A percentile compares a stretch with the other conserved stretches of the same genome.
phyloP scores from a whole-genome alignment of 64 coral and sea anemone species.

The Acropora yongei region DNA sequence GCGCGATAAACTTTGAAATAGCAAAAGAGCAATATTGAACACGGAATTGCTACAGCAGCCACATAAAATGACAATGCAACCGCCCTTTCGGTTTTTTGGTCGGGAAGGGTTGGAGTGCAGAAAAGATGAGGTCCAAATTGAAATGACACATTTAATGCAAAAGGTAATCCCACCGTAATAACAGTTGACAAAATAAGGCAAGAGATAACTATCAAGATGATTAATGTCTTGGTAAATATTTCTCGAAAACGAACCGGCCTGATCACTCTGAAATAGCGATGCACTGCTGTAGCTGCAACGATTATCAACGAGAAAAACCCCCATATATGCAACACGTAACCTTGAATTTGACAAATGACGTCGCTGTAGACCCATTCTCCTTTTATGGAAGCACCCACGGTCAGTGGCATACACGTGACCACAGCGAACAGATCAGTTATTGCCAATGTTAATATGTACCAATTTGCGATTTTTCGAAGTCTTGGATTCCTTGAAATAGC shows the following conservation, averaged over 20 bases:
- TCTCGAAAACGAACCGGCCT: not conserved
- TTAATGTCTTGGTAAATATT: slow-evolving; percentile 20
- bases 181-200: not conserved
- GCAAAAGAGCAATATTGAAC: slow-evolving; percentile 9
- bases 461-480: slow-evolving; percentile 63
- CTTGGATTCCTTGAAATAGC: slow-evolving; percentile 48
- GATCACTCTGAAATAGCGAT: slow-evolving; percentile 42
- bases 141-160: not conserved
- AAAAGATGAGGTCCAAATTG: slow-evolving; percentile 2
- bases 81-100: not conserved
- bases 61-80: not conserved
- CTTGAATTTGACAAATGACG: slow-evolving; percentile 40
- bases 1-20: slow-evolving; percentile 50
- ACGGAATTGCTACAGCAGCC: not conserved
- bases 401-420: slow-evolving; percentile 13
- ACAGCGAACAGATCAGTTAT: slow-evolving; percentile 23
- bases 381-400: slow-evolving; percentile 23
- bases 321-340: slow-evolving; percentile 31
- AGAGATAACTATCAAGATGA: not conserved
- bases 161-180: not conserved
- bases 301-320: slow-evolving; percentile 17
- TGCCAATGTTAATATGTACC: slow-evolving; percentile 47
- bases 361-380: slow-evolving; percentile 15
- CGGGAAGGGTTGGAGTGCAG: slow-evolving; percentile 1
- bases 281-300: not conserved